Evolutionary conservation across 1,140 invertebrate species (phyloP).

Genomic region (Laupala kohalensis): DNA sequence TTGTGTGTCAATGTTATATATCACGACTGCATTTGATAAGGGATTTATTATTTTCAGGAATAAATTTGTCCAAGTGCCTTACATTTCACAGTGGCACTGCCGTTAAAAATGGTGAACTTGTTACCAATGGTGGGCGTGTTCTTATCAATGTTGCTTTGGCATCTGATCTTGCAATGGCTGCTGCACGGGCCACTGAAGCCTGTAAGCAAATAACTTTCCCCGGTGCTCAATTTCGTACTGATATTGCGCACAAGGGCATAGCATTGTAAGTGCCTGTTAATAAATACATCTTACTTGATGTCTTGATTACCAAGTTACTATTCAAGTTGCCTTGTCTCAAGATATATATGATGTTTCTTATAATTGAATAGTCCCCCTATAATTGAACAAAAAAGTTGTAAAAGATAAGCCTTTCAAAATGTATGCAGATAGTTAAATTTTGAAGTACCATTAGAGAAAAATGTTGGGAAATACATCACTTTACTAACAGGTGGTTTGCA

Average conservation of each 20-base stretch:
- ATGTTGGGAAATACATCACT: too few species aligned
- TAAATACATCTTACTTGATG: too few species aligned
- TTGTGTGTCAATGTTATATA: not conserved
- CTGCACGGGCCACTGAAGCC: constrained; percentile 52
- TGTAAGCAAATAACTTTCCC: constrained; percentile 64
- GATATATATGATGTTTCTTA: too few species aligned
- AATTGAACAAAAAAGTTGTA: too few species aligned
- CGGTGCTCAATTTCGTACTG: constrained; percentile 71
- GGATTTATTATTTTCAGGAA: constrained; percentile 31
- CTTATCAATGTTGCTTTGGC: constrained; percentile 64
- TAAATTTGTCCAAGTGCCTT: constrained; percentile 24
- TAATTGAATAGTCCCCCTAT: too few species aligned
- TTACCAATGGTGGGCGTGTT: constrained; percentile 88
- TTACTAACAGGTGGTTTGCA: too few species aligned
- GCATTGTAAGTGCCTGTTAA: constrained; percentile 54
- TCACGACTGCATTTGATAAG: constrained; percentile 25
- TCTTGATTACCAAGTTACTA: too few species aligned
- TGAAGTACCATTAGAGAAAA: too few species aligned
- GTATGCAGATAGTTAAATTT: too few species aligned
- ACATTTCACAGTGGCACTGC: constrained; percentile 61
- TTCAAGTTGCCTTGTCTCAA: too few species aligned
- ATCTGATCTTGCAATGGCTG: constrained; percentile 50
- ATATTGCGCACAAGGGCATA: constrained; percentile 81
- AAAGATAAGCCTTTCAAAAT: too few species aligned
- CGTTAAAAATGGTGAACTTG: constrained; percentile 41